Conservation (phyloP, 2,888 invertebrate species). For the Zhengitettix transpicula region DNA sequence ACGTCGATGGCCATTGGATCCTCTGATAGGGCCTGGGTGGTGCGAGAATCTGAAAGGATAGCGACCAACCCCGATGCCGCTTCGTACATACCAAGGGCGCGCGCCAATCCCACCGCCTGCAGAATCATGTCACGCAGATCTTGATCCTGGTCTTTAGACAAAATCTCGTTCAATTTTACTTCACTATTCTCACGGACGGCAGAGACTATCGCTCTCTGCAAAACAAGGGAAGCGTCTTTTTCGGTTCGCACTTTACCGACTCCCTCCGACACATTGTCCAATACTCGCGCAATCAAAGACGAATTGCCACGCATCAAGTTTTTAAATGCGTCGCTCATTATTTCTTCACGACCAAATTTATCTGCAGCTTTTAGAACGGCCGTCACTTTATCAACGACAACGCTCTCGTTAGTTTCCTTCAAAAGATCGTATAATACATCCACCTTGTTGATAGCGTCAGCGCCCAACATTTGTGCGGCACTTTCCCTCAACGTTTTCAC, state of each 20-base stretch:
- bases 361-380: slow-evolving; percentile 30
- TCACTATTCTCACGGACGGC: slow-evolving; percentile 46
- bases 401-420: slow-evolving; percentile 30
- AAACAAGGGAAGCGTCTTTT: slow-evolving; percentile 42
- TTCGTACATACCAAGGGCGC: slow-evolving; percentile 47
- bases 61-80: slow-evolving; percentile 38
- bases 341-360: slow-evolving; percentile 30
- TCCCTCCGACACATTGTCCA: slow-evolving; percentile 42
- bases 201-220: slow-evolving; percentile 48
- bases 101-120: slow-evolving; percentile 52
- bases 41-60: slow-evolving; percentile 35
- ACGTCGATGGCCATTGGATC: slow-evolving; percentile 46
- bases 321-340: slow-evolving; percentile 46
- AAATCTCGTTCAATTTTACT: slow-evolving; percentile 29
- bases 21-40: slow-evolving; percentile 35
- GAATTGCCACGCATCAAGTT: slow-evolving; percentile 44
- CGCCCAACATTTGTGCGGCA: background rate
- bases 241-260: slow-evolving; percentile 41
- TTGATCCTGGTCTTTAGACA: slow-evolving; percentile 24
- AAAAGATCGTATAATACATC: slow-evolving; percentile 33
- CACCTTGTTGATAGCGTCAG: slow-evolving; percentile 31
- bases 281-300: slow-evolving; percentile 38
- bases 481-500: slow-evolving; percentile 2
- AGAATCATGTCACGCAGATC: slow-evolving; percentile 30
- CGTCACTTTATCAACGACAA: slow-evolving; percentile 43